Evolutionary conservation across 92 coral and sea anemone species (phyloP).

Genomic region (Porites evermanni): DNA sequence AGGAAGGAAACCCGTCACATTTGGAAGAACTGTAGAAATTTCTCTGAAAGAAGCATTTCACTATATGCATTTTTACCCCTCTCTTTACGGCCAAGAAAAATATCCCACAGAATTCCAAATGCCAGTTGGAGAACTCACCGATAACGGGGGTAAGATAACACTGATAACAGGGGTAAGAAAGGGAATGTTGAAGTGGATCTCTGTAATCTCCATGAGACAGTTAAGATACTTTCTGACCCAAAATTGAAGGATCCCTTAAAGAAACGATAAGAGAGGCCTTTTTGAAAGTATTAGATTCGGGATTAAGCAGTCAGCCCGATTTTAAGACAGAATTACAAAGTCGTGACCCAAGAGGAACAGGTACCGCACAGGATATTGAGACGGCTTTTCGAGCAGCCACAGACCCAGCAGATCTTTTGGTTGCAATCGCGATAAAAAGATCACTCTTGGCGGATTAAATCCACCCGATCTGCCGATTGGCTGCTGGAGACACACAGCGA

Average conservation of each 20-base stretch:
- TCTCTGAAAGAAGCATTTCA: conserved; percentile 42
- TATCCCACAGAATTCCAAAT: conserved; percentile 33
- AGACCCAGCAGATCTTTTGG: conserved; percentile 20
- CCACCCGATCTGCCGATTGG: conserved; percentile 28
- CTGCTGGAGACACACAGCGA: conserved; percentile 1
- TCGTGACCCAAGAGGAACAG: neutral
- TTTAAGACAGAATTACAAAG: neutral
- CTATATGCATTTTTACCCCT: conserved; percentile 38
- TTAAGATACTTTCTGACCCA: conserved; percentile 9
- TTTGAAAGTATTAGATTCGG: neutral
- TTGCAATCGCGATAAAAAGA: conserved; percentile 6
- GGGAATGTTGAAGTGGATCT: neutral
- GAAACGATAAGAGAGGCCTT: neutral
- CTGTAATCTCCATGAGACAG: neutral
- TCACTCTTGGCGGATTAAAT: neutral
- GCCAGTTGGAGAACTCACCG: conserved; percentile 36
- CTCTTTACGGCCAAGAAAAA: conserved; percentile 31
- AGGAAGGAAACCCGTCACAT: conserved; percentile 20
- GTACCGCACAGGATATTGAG: neutral
- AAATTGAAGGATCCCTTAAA: neutral
- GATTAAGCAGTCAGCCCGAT: conserved; percentile 23
- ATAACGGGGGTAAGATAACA: neutral
- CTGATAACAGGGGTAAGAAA: neutral
- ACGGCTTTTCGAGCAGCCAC: conserved; percentile 33
- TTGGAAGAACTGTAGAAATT: conserved; percentile 1